A percentile compares a stretch with the other conserved stretches of the same genome.
Evolutionary conservation across 2,797 vertebrate genomes (phyloP).

Genomic region (Onychomys torridus): DNA sequence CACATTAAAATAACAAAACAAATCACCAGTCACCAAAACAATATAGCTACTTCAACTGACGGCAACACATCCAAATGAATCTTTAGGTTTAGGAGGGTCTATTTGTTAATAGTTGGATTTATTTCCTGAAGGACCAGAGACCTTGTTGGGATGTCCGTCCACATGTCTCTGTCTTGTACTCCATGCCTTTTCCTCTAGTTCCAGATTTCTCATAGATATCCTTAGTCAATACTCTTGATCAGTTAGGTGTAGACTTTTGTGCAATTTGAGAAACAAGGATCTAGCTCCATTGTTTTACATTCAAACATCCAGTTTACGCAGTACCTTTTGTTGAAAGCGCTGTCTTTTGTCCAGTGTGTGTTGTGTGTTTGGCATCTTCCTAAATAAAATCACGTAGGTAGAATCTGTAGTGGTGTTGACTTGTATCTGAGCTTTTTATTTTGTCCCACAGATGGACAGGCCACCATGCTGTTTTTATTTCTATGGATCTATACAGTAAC

Average conservation of each 20-base stretch:
- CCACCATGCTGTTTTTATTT: too few relatives aligned
- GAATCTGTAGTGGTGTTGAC: neutral
- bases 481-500: too few relatives aligned
- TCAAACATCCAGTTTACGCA: neutral
- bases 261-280: neutral
- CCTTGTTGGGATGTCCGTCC: neutral
- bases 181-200: neutral
- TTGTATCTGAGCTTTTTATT: neutral
- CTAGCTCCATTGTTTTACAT: neutral
- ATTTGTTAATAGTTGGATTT: neutral
- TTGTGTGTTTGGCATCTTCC: neutral
- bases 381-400: too few relatives aligned
- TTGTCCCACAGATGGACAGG: neutral
- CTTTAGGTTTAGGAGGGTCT: neutral
- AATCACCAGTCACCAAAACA: neutral
- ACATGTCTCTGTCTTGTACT: too few relatives aligned
- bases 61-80: neutral
- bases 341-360: neutral
- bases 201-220: neutral
- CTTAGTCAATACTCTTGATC: neutral
- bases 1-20: neutral
- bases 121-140: neutral
- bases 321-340: neutral
- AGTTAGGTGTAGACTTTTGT: neutral
- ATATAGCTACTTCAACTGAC: neutral